Conservation (phyloP, 2,113 vertebrate species). For the Kryptolebias marmoratus region DNA sequence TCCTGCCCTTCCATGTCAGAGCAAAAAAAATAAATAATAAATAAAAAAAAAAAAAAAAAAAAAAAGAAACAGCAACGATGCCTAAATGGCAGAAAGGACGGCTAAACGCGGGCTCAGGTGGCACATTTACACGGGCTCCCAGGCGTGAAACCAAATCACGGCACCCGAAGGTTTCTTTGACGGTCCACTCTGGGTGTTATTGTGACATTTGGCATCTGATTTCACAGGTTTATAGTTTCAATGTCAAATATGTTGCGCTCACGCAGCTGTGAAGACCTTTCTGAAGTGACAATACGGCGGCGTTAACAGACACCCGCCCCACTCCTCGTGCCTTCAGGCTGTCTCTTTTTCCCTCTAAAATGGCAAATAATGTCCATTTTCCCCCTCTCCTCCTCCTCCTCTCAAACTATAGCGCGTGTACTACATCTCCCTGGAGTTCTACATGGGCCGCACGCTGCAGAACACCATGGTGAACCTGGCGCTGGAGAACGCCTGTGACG, state of each 20-base stretch:
- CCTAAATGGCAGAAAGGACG: slow-evolving; percentile 71
- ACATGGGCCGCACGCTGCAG: slow-evolving; percentile 82
- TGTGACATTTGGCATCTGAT: slow-evolving; percentile 35
- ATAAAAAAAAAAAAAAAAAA: slow-evolving; percentile 4
- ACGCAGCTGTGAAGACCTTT: not conserved
- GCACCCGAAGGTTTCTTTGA: slow-evolving; percentile 34
- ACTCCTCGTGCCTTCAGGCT: not conserved
- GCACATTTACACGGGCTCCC: slow-evolving; percentile 46
- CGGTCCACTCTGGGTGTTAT: not conserved
- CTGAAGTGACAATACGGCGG: not conserved
- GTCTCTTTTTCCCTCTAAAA: not conserved
- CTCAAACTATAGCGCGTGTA: slow-evolving; percentile 75
- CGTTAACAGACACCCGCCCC: not conserved
- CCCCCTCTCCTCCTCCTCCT: not conserved
- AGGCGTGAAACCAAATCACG: slow-evolving; percentile 33
- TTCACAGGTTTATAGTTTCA: slow-evolving; percentile 16
- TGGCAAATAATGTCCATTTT: not conserved
- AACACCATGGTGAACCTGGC: slow-evolving; percentile 86
- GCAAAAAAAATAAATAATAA: not conserved
- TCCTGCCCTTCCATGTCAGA: slow-evolving; percentile 25
- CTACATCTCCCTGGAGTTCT: slow-evolving; percentile 83
- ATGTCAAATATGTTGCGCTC: not conserved
- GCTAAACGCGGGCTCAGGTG: slow-evolving; percentile 66
- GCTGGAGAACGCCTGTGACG: slow-evolving; percentile 83
- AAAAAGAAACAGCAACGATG: slow-evolving; percentile 14